Evolutionary conservation across 2,888 invertebrate genomes (phyloP).

Genomic region (Eupithecia subumbrata): DNA sequence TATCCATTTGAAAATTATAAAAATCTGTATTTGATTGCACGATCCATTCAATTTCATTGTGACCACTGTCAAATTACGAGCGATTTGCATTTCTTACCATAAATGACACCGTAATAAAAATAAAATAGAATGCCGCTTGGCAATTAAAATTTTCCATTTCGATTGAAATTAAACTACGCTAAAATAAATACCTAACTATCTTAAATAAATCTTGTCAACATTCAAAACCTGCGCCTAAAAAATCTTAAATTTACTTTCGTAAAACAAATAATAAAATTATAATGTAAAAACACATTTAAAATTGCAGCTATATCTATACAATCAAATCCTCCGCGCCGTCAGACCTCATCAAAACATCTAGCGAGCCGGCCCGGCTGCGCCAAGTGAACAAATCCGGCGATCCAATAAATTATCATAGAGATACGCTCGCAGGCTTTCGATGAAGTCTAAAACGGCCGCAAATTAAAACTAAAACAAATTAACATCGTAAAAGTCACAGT

Average conservation of each 20-base stretch:
- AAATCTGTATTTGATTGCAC: slow-evolving; percentile 68
- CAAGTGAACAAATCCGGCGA: slow-evolving; percentile 65
- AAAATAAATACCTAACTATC: slow-evolving; percentile 84
- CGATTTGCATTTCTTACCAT: slow-evolving; percentile 62
- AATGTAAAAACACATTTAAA: slow-evolving; percentile 84
- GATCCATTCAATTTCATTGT: slow-evolving; percentile 57
- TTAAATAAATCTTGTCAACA: slow-evolving; percentile 83
- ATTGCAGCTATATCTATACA: slow-evolving; percentile 83
- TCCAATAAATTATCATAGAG: slow-evolving; percentile 50
- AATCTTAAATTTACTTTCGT: slow-evolving; percentile 79
- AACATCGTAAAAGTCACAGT: slow-evolving; percentile 84
- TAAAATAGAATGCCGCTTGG: slow-evolving; percentile 62
- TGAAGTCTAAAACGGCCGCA: slow-evolving; percentile 82
- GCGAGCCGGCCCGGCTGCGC: slow-evolving; percentile 62
- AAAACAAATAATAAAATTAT: slow-evolving; percentile 84
- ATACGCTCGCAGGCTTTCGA: slow-evolving; percentile 66
- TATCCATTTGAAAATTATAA: slow-evolving; percentile 53
- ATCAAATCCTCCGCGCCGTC: slow-evolving; percentile 80
- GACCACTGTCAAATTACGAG: slow-evolving; percentile 57
- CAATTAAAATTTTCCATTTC: slow-evolving; percentile 68
- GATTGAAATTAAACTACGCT: slow-evolving; percentile 79
- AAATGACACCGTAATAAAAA: slow-evolving; percentile 75
- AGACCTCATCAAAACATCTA: slow-evolving; percentile 83
- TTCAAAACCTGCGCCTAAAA: slow-evolving; percentile 79
- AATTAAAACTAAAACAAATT: slow-evolving; percentile 84